Base-by-base conservation (phyloP, 2,888 invertebrate species). In the Netelia melanura region DNA sequence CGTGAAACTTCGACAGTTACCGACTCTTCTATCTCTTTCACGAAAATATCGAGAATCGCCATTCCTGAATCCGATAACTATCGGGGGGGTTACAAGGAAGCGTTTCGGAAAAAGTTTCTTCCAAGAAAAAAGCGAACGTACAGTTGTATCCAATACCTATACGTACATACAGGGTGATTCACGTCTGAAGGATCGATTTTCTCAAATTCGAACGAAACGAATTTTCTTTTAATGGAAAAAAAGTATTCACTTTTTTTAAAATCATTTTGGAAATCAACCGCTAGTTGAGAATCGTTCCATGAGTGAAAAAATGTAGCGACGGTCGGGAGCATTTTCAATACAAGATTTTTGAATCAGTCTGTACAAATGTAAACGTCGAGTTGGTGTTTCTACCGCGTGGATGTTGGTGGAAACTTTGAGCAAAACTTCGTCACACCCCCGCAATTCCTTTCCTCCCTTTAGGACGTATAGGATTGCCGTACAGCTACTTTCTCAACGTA, bases 401-500 rank as follows among this genome's bases (percentile, higher is more conserved):
- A 79, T 75, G 79, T 79, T 72, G 25, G 65, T 56, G 72, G 65
- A 80, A 80, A 80, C 25, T 80, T 78, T 75, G 68, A 54, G 56
- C 58, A 17, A 77, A 82, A 83, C 79, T 78, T 79, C 78, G 83
- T 79, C 83, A 79, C 79, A 79, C 75, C 79, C 70, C 58, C 70
- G 83, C 70, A 83, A 83, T 83, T 79, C 79, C 75, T 83, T 79
- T 75, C 56, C 83, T 79, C 64, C 75, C 68, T 58, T 54, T n/a
- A 64, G 65, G 11, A 61, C 23, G 23, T 25, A 17, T 21, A 78
- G 56, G 10, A 71, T 14, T 48, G 14, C 56, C 56, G 62, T 65
- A 72, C 48, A 72, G 14, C 58, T 61, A 72, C 72, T 72, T 67
- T 61, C 17, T 43, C 38, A 44, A 61, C 25, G 17, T 68, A 9